Base-by-base conservation (phyloP, 2,797 vertebrate genomes). In the Crocidura indochinensis region DNA sequence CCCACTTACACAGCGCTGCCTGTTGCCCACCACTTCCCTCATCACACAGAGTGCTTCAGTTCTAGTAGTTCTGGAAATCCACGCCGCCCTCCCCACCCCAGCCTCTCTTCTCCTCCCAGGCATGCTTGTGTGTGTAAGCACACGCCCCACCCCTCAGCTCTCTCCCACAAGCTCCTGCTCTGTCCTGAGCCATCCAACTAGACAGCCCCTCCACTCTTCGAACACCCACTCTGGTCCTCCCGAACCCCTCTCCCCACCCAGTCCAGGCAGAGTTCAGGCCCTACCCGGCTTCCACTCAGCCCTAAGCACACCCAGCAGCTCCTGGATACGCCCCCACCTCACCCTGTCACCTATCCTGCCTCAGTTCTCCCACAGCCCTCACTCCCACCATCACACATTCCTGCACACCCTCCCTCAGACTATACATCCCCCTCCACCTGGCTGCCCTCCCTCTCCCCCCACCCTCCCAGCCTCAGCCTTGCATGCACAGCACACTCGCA, bases 401-500 rank as follows among this genome's bases (percentile, higher is more conserved):
- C 93, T 77, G 83, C 82, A 85, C 49, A 74, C 78, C 85, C 84
- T 80, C 74, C 68, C 38, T 51, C 75, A 49, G 89, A 67, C 82
- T 92, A 94, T 84, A 87, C 92, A 91, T 88, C 92, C 91, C 77
- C 90, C 75, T 88, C 92, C 79, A 84, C 74, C 94, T 84, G 90
- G 89, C 91, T 95, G n/a, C n/a, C n/a, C n/a, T n/a, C n/a, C n/a
- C n/a, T n/a, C n/a, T n/a, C n/a, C n/a, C n/a, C n/a, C n/a, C n/a
- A n/a, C 94, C 96, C 44, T 9, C 44, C 53, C 76, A 65, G 86
- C 87, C 87, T 84, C 10, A 77, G 65, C 90, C 88, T 72, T 46
- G 88, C 9, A 20, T 9, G 64, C 83, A 71, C 88, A 65, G 49
- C 44, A 73, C 74, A 44, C 79, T 71, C 68, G 78, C 67, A 84